Conservation (phyloP, 2,113 vertebrate species). For the Ahaetulla prasina region DNA sequence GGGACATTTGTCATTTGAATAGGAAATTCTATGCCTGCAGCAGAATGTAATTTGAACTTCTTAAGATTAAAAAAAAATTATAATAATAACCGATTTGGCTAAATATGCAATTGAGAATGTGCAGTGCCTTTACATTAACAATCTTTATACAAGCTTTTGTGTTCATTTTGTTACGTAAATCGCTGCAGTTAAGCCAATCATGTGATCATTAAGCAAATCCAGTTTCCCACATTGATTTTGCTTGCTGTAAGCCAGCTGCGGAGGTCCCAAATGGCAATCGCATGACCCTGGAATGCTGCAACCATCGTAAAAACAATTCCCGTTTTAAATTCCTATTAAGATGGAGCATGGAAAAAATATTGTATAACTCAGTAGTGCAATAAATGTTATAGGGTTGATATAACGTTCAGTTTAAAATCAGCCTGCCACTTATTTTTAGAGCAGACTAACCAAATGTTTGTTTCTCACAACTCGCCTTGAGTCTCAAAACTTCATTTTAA, state of each 20-base stretch:
- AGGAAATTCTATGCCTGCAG: slow-evolving; percentile 65
- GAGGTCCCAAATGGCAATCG: not conserved
- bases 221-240: not conserved
- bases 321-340: slow-evolving; percentile 36
- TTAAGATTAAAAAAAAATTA: slow-evolving; percentile 10
- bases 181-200: not conserved
- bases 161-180: not conserved
- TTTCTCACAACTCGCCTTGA: not conserved
- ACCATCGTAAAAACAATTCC: not conserved
- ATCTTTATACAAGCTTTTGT: not conserved
- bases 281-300: not conserved
- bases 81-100: slow-evolving; percentile 62
- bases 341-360: slow-evolving; percentile 10
- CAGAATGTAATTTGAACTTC: slow-evolving; percentile 65
- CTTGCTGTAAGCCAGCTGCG: not conserved
- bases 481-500: not conserved
- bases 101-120: slow-evolving; percentile 69
- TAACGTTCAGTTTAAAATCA: slow-evolving; percentile 41
- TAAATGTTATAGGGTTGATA: slow-evolving; percentile 48
- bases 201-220: not conserved
- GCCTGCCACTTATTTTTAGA: slow-evolving; percentile 21
- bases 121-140: slow-evolving; percentile 55
- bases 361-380: slow-evolving; percentile 46
- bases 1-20: slow-evolving; percentile 72
- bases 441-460: not conserved